Conservation (phyloP, 2,797 vertebrate genomes). For the Sorex maritimensis region DNA sequence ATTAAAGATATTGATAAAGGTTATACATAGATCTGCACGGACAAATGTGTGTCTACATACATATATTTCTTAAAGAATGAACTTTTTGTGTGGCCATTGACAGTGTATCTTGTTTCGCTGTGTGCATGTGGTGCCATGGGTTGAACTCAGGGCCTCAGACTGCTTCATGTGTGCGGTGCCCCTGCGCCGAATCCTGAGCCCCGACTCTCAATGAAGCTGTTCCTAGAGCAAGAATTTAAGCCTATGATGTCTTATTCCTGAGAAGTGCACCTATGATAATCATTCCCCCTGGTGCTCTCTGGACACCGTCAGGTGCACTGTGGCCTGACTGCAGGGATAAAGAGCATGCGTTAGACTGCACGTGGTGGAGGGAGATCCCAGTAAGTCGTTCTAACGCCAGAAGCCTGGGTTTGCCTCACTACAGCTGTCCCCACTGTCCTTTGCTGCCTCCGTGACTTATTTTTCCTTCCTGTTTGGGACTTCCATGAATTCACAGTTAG, state of each 20-base stretch:
- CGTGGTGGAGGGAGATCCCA: background rate
- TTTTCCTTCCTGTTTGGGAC: background rate
- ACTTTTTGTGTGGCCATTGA: no score
- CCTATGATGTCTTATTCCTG: background rate
- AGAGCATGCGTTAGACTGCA: background rate
- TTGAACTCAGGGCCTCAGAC: no score
- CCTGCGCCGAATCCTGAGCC: no score
- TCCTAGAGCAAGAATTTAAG: background rate
- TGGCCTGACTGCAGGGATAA: background rate
- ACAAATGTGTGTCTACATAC: background rate
- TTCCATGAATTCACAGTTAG: background rate
- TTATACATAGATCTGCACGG: no score
- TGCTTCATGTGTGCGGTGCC: no score
- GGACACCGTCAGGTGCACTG: background rate
- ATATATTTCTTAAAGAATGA: background rate
- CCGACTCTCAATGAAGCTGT: constrained; percentile 13
- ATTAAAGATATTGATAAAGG: no score
- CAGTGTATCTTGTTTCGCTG: no score
- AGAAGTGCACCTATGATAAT: background rate
- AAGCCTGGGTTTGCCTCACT: background rate
- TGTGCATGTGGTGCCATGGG: no score
- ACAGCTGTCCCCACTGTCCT: background rate
- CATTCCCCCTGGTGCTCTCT: background rate
- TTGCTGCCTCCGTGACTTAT: background rate
- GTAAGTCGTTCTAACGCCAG: background rate